Percentiles rank a stretch among this genome's conserved stretches.
phyloP scores from a whole-genome alignment of 2,797 vertebrate species.

The Artibeus jamaicensis region DNA sequence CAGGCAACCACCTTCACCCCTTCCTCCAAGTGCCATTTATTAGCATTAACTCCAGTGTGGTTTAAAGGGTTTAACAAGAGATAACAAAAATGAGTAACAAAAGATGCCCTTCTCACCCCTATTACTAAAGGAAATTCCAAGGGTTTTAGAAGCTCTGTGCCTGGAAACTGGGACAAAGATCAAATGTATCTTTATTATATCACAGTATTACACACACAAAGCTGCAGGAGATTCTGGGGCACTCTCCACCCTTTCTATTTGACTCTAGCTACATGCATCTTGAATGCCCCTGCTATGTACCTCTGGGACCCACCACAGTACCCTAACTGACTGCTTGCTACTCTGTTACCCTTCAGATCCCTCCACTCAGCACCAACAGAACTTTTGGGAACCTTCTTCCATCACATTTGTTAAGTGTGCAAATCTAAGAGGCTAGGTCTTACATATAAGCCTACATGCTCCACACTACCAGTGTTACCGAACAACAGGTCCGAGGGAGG shows the following conservation, averaged over 20 bases:
- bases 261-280: not conserved
- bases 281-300: not conserved
- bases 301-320: not conserved
- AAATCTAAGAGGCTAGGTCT: not conserved
- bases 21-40: not conserved
- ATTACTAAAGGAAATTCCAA: not conserved
- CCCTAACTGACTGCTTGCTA: not conserved
- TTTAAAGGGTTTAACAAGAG: not conserved
- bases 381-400: not conserved
- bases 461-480: not conserved
- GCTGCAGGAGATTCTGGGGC: not conserved
- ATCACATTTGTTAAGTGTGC: not conserved
- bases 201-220: not conserved
- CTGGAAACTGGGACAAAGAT: not conserved
- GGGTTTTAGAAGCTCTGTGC: not conserved
- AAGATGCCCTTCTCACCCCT: not conserved
- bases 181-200: not conserved
- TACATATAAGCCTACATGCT: not conserved
- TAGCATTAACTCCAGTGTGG: not conserved
- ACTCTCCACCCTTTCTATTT: not conserved
- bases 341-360: not conserved
- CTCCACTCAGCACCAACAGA: not conserved
- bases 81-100: not conserved
- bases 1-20: not conserved
- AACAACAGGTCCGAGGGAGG: too few species aligned